Percentiles rank a stretch among this genome's conserved stretches.
Evolutionary conservation across 1,140 invertebrate genomes (phyloP).

Genomic region (Brachionus paranguensis): DNA sequence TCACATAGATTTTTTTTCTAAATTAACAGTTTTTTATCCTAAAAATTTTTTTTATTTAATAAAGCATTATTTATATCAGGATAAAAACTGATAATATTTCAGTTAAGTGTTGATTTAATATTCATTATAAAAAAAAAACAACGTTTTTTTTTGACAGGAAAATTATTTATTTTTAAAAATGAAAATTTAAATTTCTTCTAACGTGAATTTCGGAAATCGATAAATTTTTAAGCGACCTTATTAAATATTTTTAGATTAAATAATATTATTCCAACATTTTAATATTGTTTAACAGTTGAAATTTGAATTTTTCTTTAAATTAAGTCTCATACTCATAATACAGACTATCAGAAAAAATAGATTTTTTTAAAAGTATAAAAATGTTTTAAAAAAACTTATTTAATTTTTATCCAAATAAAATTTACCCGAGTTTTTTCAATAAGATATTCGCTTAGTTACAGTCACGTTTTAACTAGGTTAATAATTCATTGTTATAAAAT

Average conservation of each 20-base stretch:
- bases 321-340: neutral
- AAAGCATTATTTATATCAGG: neutral
- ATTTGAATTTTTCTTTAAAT: neutral
- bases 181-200: neutral
- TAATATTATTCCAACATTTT: neutral
- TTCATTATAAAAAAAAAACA: neutral
- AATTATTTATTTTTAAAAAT: neutral
- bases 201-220: neutral
- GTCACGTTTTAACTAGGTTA: no score
- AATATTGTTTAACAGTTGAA: neutral
- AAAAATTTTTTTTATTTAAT: no score
- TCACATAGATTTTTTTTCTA: neutral
- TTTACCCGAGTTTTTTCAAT: no score
- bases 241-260: neutral
- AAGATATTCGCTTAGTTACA: no score
- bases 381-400: neutral
- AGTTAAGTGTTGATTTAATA: neutral
- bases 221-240: neutral
- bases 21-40: no score
- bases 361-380: neutral
- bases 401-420: neutral
- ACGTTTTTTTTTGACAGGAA: neutral
- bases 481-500: no score
- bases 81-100: neutral
- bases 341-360: neutral